Conservation (phyloP, 2,113 vertebrate genomes). For the Rostratula benghalensis region DNA sequence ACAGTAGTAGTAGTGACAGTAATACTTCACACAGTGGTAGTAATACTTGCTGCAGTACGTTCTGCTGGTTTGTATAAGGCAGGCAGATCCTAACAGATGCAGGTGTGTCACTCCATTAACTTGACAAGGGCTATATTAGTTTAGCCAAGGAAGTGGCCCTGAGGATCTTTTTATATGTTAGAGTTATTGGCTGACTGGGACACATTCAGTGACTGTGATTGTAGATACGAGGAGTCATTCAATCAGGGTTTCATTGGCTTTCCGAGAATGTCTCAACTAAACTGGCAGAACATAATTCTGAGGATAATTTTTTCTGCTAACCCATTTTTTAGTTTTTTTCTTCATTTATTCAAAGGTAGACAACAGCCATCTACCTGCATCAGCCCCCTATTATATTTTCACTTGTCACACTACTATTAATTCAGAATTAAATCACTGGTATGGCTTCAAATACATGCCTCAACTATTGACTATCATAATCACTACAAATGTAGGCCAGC, state of each 20-base stretch:
- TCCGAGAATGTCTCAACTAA: not conserved
- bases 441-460: not conserved
- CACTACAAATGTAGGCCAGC: not conserved
- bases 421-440: not conserved
- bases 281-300: not conserved
- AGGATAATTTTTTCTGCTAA: not conserved
- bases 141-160: not conserved
- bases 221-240: not conserved
- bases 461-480: not conserved
- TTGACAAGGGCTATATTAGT: not conserved
- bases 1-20: not conserved
- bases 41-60: not conserved
- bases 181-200: not conserved
- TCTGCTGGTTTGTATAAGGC: not conserved
- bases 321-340: not conserved
- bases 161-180: not conserved
- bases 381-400: not conserved
- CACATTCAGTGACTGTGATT: not conserved
- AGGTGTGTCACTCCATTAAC: not conserved
- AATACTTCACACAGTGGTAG: not conserved
- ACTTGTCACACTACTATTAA: not conserved
- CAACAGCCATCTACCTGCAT: not conserved
- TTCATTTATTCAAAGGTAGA: not conserved
- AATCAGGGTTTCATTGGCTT: fast-evolving
- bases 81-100: not conserved